Evolutionary conservation across 2,888 invertebrate genomes (phyloP), one percentile per base, ranked within the genome.

Genomic region (Xestia ashworthii): DNA sequence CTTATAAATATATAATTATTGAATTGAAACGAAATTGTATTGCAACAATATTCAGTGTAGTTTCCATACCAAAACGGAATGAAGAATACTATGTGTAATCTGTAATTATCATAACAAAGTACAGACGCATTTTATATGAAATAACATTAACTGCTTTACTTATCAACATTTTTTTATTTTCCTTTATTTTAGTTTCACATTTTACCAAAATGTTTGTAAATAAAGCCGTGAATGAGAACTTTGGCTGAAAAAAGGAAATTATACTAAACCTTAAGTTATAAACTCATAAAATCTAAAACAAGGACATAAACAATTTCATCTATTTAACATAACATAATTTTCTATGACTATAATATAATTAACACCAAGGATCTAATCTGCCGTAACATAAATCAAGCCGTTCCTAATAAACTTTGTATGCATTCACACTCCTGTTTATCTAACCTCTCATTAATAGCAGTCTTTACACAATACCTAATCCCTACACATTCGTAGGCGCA

Each of bases 211-310:
- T 77, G 69, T 84, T 82, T 74, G 70, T 84, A 85, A 86, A 85
- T 87, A 82, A 84, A 80, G 76, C 81, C 69, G 79, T 86, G 85
- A 87, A 84, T 85, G 86, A 85, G 83, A 91, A 89, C 95, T 95
- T 95, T 95, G 95, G 95, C 93, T 93, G 92, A 90, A 87, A 82
- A 90, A 90, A 74, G 74, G 78, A 84, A 82, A 87, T 83, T 88
- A 88, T 86, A 87, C 89, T 90, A 91, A 75, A 83, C 89, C 91
- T 90, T 90, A 92, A 91, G 88, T 88, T 90, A 93, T 93, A 94
- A 94, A 94, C 93, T 94, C 91, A 91, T 93, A 93, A 92, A 94
- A 93, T 93, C 94, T 94, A 93, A 94, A 96, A 95, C 94, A 94
- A 94, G 90, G 88, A 91, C 91, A 94, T 95, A 95, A 96, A 96